A percentile compares a stretch with the other conserved stretches of the same genome.
phyloP scores from a whole-genome alignment of 2,888 invertebrate genomes.

The Ceramica pisi region DNA sequence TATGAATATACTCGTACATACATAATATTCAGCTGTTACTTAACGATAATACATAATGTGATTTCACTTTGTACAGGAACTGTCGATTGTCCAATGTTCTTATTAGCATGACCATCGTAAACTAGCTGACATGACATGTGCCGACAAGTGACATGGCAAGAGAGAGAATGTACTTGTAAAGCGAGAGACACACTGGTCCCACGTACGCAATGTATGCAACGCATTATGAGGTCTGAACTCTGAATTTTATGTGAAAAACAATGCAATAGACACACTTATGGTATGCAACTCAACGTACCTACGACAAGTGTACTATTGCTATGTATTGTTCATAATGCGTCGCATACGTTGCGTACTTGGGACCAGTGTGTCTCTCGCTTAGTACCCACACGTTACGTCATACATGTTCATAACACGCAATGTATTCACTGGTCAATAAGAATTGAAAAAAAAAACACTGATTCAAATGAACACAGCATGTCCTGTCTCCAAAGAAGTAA shows the following conservation, averaged over 20 bases:
- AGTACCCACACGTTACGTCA: slow-evolving; percentile 26
- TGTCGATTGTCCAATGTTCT: slow-evolving; percentile 40
- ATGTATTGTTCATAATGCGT: too few relatives aligned
- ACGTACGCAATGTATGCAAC: too few relatives aligned
- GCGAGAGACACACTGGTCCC: too few relatives aligned
- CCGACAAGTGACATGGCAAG: slow-evolving; percentile 50
- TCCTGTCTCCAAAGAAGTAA: background rate
- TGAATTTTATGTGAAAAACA: too few relatives aligned
- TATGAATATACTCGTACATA: background rate
- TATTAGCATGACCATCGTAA: slow-evolving; percentile 59
- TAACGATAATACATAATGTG: slow-evolving; percentile 29
- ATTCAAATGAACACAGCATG: background rate
- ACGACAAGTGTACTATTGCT: too few relatives aligned
- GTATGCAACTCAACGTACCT: too few relatives aligned
- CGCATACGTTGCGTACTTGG: too few relatives aligned
- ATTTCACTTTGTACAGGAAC: slow-evolving; percentile 30
- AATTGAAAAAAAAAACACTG: background rate
- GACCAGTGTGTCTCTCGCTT: too few relatives aligned
- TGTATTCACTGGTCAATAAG: background rate
- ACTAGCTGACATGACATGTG: slow-evolving; percentile 56
- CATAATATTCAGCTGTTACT: background rate
- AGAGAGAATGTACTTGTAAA: slow-evolving; percentile 42
- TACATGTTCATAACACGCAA: background rate
- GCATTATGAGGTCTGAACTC: too few relatives aligned
- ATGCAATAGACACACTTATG: too few relatives aligned